Percentiles rank a stretch among this genome's conserved stretches.
Conservation (phyloP, 2,888 invertebrate species). For the Heliconius charithonia region DNA sequence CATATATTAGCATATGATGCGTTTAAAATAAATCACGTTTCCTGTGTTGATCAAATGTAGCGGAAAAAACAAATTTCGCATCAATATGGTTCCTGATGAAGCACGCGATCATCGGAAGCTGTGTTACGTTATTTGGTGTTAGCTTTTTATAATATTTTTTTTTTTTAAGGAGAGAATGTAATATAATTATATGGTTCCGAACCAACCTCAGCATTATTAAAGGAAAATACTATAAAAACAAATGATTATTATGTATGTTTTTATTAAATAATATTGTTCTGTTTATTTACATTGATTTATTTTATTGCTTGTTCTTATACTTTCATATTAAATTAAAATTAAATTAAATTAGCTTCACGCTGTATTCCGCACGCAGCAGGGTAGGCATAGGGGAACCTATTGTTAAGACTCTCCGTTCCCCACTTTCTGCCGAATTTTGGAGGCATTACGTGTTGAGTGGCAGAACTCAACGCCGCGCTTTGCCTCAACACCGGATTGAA, state of each 20-base stretch:
- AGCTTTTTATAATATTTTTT: neutral
- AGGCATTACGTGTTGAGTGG: no score
- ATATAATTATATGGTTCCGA: neutral
- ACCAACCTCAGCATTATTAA: neutral
- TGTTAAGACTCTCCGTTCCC: no score
- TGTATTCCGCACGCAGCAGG: no score
- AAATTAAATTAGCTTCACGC: no score
- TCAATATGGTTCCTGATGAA: constrained; percentile 56
- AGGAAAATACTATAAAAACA: neutral
- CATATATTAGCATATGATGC: constrained; percentile 53
- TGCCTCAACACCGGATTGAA: no score
- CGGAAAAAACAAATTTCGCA: constrained; percentile 55
- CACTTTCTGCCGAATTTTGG: no score
- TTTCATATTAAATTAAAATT: no score
- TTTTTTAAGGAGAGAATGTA: neutral
- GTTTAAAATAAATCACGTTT: constrained; percentile 57
- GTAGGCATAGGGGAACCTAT: no score
- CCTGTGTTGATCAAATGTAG: constrained; percentile 59
- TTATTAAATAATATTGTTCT: neutral
- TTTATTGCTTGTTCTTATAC: no score
- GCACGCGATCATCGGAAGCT: constrained; percentile 68
- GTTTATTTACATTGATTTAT: no score
- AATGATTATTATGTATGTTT: neutral
- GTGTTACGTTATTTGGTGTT: constrained; percentile 33
- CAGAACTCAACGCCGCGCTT: no score